phyloP scores from a whole-genome alignment of 2,888 invertebrate species.

The Rhamnusium bicolor region DNA sequence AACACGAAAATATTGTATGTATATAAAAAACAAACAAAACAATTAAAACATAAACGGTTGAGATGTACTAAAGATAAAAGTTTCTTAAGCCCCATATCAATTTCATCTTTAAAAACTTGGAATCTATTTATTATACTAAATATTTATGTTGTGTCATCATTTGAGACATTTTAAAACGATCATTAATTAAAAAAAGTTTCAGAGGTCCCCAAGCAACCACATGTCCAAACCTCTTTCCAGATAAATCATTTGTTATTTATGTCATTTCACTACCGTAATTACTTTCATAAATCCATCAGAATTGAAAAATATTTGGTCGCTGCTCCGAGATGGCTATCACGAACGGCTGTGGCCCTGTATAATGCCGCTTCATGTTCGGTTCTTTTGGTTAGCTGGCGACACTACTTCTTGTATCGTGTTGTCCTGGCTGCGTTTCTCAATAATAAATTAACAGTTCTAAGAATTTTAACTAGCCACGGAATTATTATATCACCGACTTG shows the following conservation, averaged over 20 bases:
- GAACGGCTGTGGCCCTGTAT: conserved; percentile 35
- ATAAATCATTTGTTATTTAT: conserved; percentile 66
- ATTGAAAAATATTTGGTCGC: conserved; percentile 61
- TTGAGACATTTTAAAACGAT: conserved; percentile 56
- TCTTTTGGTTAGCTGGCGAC: conserved; percentile 39
- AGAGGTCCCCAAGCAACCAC: conserved; percentile 47
- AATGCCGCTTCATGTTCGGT: conserved; percentile 42
- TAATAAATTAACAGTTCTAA: conserved; percentile 32
- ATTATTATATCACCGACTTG: conserved; percentile 35
- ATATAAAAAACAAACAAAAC: conserved; percentile 19
- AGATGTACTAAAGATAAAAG: conserved; percentile 10
- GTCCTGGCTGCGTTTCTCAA: conserved; percentile 24
- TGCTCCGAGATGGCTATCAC: conserved; percentile 62
- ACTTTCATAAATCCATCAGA: conserved; percentile 67
- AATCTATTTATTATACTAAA: conserved; percentile 49
- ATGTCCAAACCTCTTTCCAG: conserved; percentile 45
- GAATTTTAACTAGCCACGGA: conserved; percentile 20
- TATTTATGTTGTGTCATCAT: conserved; percentile 54
- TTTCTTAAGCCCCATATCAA: conserved; percentile 39
- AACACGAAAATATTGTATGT: neutral
- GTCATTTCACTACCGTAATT: conserved; percentile 66
- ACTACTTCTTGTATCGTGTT: conserved; percentile 42
- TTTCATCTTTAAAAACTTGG: conserved; percentile 42
- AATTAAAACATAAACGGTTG: conserved; percentile 10
- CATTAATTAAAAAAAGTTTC: conserved; percentile 55